A percentile compares a stretch with the other conserved stretches of the same genome.
Conservation (phyloP, 2,797 vertebrate genomes). For the Martes flavigula region DNA sequence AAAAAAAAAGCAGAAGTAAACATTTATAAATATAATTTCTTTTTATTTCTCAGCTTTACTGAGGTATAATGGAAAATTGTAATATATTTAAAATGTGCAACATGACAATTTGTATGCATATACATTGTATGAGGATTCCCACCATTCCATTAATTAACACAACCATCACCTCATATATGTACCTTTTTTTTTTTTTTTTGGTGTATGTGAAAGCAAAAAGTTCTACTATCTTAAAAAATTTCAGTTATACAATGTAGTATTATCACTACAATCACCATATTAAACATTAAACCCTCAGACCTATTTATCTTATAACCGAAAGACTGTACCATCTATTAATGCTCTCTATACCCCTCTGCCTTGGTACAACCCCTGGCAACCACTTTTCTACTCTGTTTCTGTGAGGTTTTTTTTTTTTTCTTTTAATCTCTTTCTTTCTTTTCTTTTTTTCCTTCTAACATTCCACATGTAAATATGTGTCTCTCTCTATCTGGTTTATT, state of each 20-base stretch:
- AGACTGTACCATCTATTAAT: background rate
- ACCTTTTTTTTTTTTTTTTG: background rate
- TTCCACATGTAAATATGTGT: background rate
- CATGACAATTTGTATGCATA: background rate
- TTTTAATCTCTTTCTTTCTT: background rate
- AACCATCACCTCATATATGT: background rate
- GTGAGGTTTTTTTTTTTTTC: background rate
- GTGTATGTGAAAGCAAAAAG: background rate
- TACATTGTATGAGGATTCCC: background rate
- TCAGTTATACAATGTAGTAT: background rate
- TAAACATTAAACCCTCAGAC: background rate
- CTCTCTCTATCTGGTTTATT: background rate
- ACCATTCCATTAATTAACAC: background rate
- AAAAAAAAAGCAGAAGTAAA: background rate
- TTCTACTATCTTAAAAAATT: background rate
- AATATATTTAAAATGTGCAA: background rate
- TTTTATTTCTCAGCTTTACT: background rate
- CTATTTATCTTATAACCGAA: background rate
- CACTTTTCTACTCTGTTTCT: background rate
- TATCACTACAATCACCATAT: background rate
- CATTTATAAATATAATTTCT: background rate
- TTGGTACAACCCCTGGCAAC: background rate
- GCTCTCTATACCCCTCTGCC: background rate
- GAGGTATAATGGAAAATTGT: background rate
- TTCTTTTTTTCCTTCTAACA: background rate